These are phyloP conservation scores for Coregonus suidteri DNA, from an alignment of 2,797 vertebrate genomes.

Conservation along the genomic window DNA sequence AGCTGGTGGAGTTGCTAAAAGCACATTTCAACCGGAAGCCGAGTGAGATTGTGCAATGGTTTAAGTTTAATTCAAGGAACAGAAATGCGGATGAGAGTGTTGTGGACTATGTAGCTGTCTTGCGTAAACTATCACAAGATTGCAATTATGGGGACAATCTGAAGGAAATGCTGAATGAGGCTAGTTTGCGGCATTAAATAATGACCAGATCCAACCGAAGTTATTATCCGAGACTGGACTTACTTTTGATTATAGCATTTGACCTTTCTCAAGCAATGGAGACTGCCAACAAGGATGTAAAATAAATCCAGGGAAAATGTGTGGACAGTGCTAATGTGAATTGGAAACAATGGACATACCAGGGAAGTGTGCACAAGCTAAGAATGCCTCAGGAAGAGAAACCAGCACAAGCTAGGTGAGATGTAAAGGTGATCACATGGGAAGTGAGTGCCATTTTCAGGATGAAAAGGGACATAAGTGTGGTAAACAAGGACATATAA, in stretches of 20 bases:
- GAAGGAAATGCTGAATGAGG: conserved; percentile 30
- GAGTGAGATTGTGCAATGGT: conserved; percentile 39
- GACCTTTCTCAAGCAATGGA: background rate
- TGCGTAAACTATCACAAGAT: conserved; percentile 31
- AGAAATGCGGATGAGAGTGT: conserved; percentile 8
- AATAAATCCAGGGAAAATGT: background rate
- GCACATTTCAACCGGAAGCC: conserved; percentile 37
- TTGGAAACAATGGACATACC: background rate
- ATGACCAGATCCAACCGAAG: conserved; percentile 12
- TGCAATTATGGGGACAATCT: conserved; percentile 37
- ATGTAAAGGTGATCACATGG: background rate
- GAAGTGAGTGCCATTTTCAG: conserved; percentile 8
- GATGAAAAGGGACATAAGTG: conserved; percentile 14
- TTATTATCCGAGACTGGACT: conserved; percentile 21
- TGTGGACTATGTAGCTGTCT: conserved; percentile 18
- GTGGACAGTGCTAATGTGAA: background rate
- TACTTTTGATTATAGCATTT: background rate
- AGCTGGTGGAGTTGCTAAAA: conserved; percentile 12
- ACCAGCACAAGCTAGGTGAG: background rate
- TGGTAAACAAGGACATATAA: conserved; percentile 12
- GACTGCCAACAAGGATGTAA: background rate
- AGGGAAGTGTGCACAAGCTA: background rate
- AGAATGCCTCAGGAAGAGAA: background rate
- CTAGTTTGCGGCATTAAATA: conserved; percentile 37
- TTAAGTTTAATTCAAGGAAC: conserved; percentile 28